Evolutionary conservation across 2,888 invertebrate genomes (phyloP), one percentile per base, ranked within the genome.

Genomic region (Xanthia icteritia): DNA sequence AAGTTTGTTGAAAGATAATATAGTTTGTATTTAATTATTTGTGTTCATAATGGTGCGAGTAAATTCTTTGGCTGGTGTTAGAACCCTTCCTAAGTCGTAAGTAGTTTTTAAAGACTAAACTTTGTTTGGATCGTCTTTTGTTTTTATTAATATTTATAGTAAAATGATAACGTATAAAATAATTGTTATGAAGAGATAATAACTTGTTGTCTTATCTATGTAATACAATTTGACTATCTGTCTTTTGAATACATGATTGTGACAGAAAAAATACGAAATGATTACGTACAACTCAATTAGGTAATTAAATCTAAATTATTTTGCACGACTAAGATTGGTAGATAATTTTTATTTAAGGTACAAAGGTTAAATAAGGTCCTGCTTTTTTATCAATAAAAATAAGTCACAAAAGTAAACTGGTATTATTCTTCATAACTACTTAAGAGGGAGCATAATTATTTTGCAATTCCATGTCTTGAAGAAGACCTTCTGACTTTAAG

Each of bases 71-170:
- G 48, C 73, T 63, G 87, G 86, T 61, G 79, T 80, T 13, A 84
- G 72, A 77, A 80, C 81, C 71, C 73, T 88, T 20, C 70, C 76
- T 11, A 88, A 83, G 60, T 71, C 70, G 88, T 88, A 81, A 77
- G 88, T 88, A 78, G 23, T 31, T 36, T 74, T 13, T n/a, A 8
- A 1, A 15, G 0, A 4, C 2, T 31, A 5, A 20, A 73, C 58
- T 78, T 54, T 31, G 20, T 54, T 54, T 58, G 2, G 11, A 51
- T 76, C 3, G 0, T 54, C 8, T 80, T 56, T 81, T 76, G 67
- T 71, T 81, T 76, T 23, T n/a, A 23, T n/a, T 17, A n/a, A 56
- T n/a, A 60, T 63, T 51, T 66, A 51, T 20, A 58, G 15, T 11
- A n/a, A 13, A 27, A 6, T 39, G n/a, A 5, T 11, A 9, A 20